Evolutionary conservation across 2,113 vertebrate species (phyloP), one percentile per base, ranked within the genome.

Genomic region (Corythornis vintsioides): DNA sequence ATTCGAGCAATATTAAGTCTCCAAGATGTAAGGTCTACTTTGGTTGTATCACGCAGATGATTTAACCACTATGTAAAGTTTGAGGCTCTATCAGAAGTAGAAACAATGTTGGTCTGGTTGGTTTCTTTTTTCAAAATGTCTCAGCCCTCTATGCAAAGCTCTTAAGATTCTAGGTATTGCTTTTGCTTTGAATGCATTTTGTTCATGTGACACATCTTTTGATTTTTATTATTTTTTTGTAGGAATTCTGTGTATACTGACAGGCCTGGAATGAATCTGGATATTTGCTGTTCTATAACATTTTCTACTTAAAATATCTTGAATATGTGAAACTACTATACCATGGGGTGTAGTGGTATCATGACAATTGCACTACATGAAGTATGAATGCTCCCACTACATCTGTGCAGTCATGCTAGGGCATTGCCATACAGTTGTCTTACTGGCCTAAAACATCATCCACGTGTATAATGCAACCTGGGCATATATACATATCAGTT

Each of bases 201-300:
- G 3, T 55, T 61, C 19, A 7, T 2, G 2, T 18, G 8, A 56
- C 14, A 6, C 9, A 7, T 57, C 45, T n/a, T 21, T 52, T 29
- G 5, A 11, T 17, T n/a, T 71, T 73, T 48, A 21, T 38, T 52
- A 29, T 48, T n/a, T 40, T 26, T 26, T 85, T 69, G 10, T 88
- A 60, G 42, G 8, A 69, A 31, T 85, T 60, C 8, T 6, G 0
- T n/a, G 2, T 29, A 9, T 35, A 35, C 81, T 82, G 6, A 24
- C 4, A 53, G 33, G 2, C 4, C 11, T 91, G 3, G 5, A 73
- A 83, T 10, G 1, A 64, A 64, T 65, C 40, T 43, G 21, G 69
- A 73, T 15, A 47, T 5, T n/a, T 61, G 2, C 0, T 43, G 2
- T 40, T 7, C 3, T 73, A 20, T 15, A 33, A 2, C 1, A 6